phyloP scores from a whole-genome alignment of 2,888 invertebrate species.

The Bimastos eiseni region DNA sequence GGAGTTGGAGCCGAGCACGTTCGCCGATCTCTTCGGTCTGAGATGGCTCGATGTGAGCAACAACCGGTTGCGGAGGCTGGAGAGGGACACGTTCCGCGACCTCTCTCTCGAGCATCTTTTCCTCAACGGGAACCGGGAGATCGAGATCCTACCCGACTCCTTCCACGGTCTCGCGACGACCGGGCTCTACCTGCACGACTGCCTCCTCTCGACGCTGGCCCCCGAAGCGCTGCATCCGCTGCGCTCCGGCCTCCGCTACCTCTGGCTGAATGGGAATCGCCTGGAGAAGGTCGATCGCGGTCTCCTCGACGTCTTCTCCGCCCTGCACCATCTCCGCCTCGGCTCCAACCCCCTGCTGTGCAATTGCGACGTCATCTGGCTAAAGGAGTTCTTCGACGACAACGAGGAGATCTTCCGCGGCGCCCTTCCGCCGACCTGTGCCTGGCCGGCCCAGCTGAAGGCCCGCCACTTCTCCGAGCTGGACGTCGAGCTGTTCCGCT shows the following conservation, averaged over 20 bases:
- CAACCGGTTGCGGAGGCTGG: slow-evolving; percentile 54
- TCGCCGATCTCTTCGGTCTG: slow-evolving; percentile 53
- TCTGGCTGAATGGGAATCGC: slow-evolving; percentile 59
- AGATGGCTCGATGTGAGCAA: slow-evolving; percentile 59
- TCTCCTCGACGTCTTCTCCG: slow-evolving; percentile 53
- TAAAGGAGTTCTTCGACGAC: slow-evolving; percentile 53
- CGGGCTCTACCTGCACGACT: slow-evolving; percentile 59
- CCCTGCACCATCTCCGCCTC: slow-evolving; percentile 55
- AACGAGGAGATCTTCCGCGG: slow-evolving; percentile 48
- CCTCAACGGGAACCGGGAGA: slow-evolving; percentile 58
- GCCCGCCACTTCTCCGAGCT: slow-evolving; percentile 52
- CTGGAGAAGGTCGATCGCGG: slow-evolving; percentile 52
- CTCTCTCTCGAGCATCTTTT: slow-evolving; percentile 56
- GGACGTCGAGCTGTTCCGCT: slow-evolving; percentile 52
- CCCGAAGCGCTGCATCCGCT: slow-evolving; percentile 54
- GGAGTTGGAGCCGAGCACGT: slow-evolving; percentile 55
- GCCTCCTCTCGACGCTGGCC: slow-evolving; percentile 51
- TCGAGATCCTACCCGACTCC: slow-evolving; percentile 52
- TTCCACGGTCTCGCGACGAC: slow-evolving; percentile 55
- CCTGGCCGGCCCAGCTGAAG: slow-evolving; percentile 49
- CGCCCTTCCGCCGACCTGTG: slow-evolving; percentile 53
- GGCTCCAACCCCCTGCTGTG: slow-evolving; percentile 60
- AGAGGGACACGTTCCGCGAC: slow-evolving; percentile 58
- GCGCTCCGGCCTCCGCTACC: slow-evolving; percentile 53
- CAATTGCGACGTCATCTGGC: slow-evolving; percentile 59